Evolutionary conservation across 2,888 invertebrate genomes (phyloP).

Genomic region (Cephus nigrinus): DNA sequence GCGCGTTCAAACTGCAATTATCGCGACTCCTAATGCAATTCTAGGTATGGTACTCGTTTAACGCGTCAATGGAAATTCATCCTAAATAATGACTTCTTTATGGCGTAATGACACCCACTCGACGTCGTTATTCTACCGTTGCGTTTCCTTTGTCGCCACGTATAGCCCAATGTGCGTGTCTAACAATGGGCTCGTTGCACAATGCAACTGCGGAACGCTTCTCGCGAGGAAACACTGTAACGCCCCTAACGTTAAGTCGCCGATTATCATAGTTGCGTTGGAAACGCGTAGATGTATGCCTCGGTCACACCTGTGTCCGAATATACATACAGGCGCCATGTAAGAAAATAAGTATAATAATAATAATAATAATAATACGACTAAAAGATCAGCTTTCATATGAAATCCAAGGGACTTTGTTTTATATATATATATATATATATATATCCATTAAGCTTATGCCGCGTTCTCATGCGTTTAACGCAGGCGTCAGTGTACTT

Average conservation of each 20-base stretch:
- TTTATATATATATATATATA: background rate
- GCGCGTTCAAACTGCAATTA: background rate
- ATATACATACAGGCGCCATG: background rate
- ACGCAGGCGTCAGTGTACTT: slow-evolving; percentile 30
- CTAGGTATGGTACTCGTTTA: background rate
- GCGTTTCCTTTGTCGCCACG: background rate
- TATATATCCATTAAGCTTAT: background rate
- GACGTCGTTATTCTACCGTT: background rate
- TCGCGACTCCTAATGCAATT: background rate
- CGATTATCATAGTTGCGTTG: background rate
- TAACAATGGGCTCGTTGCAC: slow-evolving; percentile 3
- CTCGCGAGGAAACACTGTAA: background rate
- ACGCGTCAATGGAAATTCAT: background rate
- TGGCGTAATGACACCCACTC: slow-evolving; percentile 5
- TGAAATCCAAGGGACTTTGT: background rate
- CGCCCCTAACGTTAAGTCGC: background rate
- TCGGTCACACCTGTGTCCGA: background rate
- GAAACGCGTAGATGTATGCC: background rate
- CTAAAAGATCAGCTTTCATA: background rate
- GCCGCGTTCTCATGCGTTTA: slow-evolving; percentile 1
- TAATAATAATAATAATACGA: background rate
- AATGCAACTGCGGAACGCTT: background rate
- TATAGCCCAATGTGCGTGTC: background rate
- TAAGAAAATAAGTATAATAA: background rate
- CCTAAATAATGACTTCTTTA: background rate